Evolutionary conservation across 2,113 vertebrate species (phyloP), one percentile per base, ranked within the genome.

Genomic region (Caranx melampygus): DNA sequence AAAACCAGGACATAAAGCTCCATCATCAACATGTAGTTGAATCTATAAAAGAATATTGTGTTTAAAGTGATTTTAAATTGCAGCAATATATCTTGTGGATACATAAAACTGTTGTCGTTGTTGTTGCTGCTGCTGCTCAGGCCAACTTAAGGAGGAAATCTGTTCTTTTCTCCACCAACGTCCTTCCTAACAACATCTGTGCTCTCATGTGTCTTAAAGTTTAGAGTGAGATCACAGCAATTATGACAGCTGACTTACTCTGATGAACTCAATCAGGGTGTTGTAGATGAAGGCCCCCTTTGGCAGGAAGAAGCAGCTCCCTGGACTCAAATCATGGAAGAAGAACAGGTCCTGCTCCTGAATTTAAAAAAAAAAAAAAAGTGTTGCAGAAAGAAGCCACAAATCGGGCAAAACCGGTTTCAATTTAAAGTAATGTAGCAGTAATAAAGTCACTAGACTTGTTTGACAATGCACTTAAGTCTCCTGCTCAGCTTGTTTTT

Each of bases 331-430:
- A 62, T 99, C 98, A 78, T 99, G 98, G 87, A 99, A 99, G 95
- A 99, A 99, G 93, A 97, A 99, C 1, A 99, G 92, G 72, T 99
- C 98, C 90, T 99, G 98, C 72, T 99, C 98, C 98, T 99, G 82
- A n/a, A 75, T 69, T 20, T 44, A 51, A 81, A 81, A 9, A 76
- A 65, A 72, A 54, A 76, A 31, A 42, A 55, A 72, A 49, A 74
- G 40, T 34, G 31, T 45, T 44, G 66, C 37, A 52, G 20, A 80
- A 66, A 66, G 9, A 0, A 16, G 37, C 14, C 16, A 44, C 31
- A 11, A 45, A 13, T 42, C 44, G n/a, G 78, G 67, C 21, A 47
- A 65, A 67, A 74, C 58, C n/a, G 21, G 76, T 79, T 87, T 87
- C 11, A 66, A 26, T 70, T 52, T 65, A 6, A 59, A 68, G 74